Evolutionary conservation across 1,140 invertebrate species (phyloP).

Genomic region (Eumaeus atala): DNA sequence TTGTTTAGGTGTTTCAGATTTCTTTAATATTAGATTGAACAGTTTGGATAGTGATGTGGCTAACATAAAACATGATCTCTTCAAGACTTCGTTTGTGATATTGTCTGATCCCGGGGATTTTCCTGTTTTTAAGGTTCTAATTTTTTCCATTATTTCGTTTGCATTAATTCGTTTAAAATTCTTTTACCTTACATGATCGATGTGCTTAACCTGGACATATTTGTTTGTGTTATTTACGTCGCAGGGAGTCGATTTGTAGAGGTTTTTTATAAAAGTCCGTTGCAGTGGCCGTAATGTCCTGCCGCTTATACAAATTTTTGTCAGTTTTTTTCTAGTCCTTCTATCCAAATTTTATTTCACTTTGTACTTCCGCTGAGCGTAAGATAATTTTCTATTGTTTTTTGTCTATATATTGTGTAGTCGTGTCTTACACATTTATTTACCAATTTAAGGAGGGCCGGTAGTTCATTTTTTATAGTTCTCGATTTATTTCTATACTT

Average conservation of each 20-base stretch:
- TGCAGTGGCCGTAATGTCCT: neutral
- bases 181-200: no score
- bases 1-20: no score
- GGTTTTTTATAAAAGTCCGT: neutral
- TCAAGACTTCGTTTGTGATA: no score
- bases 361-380: neutral
- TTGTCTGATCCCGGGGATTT: slow-evolving; percentile 21
- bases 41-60: slow-evolving; percentile 14
- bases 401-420: neutral
- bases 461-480: slow-evolving; percentile 3
- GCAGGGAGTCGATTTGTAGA: neutral
- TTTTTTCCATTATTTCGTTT: no score
- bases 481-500: slow-evolving; percentile 8
- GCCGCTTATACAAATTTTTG: neutral
- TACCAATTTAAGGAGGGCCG: neutral
- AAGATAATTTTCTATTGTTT: neutral
- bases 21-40: no score
- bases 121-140: no score
- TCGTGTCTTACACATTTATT: slow-evolving; percentile 1
- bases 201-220: no score
- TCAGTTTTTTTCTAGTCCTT: neutral
- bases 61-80: slow-evolving; percentile 7
- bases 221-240: no score
- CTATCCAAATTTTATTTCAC: no score
- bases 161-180: no score